Evolutionary conservation across 1,140 invertebrate genomes (phyloP).

Genomic region (Temnothorax longispinosus): DNA sequence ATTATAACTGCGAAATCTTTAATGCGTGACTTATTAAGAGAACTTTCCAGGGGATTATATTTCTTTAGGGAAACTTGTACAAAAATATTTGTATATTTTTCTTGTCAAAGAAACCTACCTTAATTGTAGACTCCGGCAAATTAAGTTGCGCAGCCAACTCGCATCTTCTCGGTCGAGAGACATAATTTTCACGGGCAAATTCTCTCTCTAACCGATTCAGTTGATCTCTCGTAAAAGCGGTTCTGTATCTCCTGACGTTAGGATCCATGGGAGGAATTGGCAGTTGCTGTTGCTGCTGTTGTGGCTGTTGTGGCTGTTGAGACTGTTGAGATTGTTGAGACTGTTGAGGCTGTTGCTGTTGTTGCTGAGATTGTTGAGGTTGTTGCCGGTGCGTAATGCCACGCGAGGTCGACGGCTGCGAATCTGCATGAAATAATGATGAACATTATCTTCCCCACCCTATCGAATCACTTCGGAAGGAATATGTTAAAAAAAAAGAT

Average conservation of each 20-base stretch:
- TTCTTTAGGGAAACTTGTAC: background rate
- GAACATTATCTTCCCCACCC: background rate
- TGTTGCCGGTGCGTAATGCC: background rate
- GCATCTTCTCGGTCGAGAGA: constrained; percentile 96
- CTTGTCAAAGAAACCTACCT: constrained; percentile 88
- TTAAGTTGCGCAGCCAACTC: constrained; percentile 97
- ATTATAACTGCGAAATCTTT: background rate
- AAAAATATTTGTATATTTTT: background rate
- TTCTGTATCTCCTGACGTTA: constrained; percentile 96
- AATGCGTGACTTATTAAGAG: background rate
- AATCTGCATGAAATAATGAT: background rate
- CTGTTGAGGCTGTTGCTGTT: constrained; percentile 50
- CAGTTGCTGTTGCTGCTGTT: constrained; percentile 62
- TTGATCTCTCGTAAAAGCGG: constrained; percentile 99
- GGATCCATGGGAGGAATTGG: constrained; percentile 86
- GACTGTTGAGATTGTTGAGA: background rate
- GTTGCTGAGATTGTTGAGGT: background rate
- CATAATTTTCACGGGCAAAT: constrained; percentile 99
- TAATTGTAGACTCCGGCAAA: constrained; percentile 98
- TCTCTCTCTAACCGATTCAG: constrained; percentile 97
- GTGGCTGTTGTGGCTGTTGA: background rate
- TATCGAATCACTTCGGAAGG: background rate
- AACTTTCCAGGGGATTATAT: background rate
- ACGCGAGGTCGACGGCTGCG: background rate
- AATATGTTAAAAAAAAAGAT: background rate